Percentiles rank a stretch among this genome's conserved stretches.
phyloP scores from a whole-genome alignment of 2,797 vertebrate genomes.

The Peromyscus attwateri region DNA sequence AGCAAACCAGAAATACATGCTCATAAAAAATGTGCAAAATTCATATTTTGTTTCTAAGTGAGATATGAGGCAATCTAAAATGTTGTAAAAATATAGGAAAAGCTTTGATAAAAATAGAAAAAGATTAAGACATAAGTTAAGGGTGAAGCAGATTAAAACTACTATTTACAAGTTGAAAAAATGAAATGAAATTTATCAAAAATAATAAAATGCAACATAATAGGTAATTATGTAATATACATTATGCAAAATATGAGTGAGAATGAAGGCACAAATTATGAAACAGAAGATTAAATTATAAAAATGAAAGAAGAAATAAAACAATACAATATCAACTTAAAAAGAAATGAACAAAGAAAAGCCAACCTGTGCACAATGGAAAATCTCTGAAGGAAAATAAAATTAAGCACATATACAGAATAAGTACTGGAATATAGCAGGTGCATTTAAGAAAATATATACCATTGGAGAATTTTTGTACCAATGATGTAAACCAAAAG shows the following conservation, averaged over 20 bases:
- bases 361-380: neutral
- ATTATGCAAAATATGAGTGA: neutral
- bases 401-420: neutral
- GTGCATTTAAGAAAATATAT: neutral
- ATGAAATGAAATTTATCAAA: neutral
- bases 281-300: neutral
- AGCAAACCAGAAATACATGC: neutral
- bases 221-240: neutral
- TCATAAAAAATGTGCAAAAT: constrained; percentile 6
- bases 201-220: neutral
- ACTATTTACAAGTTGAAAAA: constrained; percentile 39
- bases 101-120: neutral
- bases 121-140: neutral
- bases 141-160: neutral
- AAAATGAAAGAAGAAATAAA: neutral
- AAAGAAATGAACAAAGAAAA: neutral
- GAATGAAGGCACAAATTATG: neutral
- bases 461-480: neutral
- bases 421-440: neutral
- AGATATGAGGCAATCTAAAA: neutral
- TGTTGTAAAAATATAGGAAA: constrained; percentile 41
- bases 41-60: constrained; percentile 34
- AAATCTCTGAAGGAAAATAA: neutral
- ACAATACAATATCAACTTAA: neutral
- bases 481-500: neutral